Evolutionary conservation across 2,888 invertebrate genomes (phyloP), one percentile per base, ranked within the genome.

Genomic region (Dolichopus griseipennis): DNA sequence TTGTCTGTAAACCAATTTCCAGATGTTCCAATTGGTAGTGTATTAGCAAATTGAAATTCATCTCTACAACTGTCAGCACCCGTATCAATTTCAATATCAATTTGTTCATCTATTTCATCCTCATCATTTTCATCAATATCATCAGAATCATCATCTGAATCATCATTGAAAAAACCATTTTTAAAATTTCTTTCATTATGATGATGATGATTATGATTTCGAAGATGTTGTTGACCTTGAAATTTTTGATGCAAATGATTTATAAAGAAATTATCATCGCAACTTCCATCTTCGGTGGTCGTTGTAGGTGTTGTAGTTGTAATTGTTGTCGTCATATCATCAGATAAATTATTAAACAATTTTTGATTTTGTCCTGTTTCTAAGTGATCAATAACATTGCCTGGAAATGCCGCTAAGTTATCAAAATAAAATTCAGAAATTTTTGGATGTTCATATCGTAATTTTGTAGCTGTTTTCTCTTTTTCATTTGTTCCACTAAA

Each of bases 401-500:
- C 66, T n/a, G 70, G 67, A 69, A 70, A 72, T 61, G 70, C 73
- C n/a, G n/a, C 27, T 66, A 78, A 72, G 70, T 77, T 79, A 67
- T 80, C 77, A 68, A 75, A 76, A 68, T 76, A 75, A 70, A 76
- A 78, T 64, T 78, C 78, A 3, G 78, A 79, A 72, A 79, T 77
- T 68, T 76, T 78, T 12, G 80, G 78, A 70, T 80, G 78, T 68
- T 80, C 79, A 68, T 80, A 79, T 18, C 77, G 75, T 66, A 43
- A 43, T 66, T 62, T 41, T 41, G 52, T 8, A 61, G 2, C 1
- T 66, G 20, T 21, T 27, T 61, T 34, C 21, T 64, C 43, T 20
- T 61, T 67, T 9, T 65, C 22, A 15, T 20, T 72, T 61, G 78
- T 77, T 0, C 79, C 81, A 69, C 81, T 81, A 65, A 80, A 81